phyloP scores from a whole-genome alignment of 2,888 invertebrate genomes.

The Vannuccia rotundouncinata region DNA sequence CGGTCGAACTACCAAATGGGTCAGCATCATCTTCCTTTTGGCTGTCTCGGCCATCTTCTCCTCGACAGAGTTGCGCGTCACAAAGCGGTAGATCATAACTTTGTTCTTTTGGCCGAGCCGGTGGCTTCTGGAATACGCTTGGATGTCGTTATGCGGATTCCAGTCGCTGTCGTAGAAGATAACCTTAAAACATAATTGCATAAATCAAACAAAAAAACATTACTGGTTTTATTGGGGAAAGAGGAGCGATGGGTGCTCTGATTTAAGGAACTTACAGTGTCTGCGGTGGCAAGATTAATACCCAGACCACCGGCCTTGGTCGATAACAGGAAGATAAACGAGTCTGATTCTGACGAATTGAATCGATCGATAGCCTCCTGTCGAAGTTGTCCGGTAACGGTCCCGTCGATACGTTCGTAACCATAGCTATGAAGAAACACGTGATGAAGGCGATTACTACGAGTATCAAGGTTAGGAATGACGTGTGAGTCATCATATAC shows the following conservation, averaged over 20 bases:
- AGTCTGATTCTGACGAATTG: constrained; percentile 87
- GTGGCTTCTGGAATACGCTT: constrained; percentile 96
- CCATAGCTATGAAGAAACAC: constrained; percentile 62
- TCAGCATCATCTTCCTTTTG: constrained; percentile 99
- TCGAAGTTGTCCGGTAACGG: constrained; percentile 83
- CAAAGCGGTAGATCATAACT: constrained; percentile 83
- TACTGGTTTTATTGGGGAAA: not conserved
- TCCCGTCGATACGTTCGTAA: constrained; percentile 96
- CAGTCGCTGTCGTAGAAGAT: constrained; percentile 98
- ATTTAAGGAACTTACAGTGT: constrained; percentile 63
- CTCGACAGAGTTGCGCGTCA: constrained; percentile 94
- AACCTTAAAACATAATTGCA: constrained; percentile 59
- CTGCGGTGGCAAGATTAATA: constrained; percentile 96
- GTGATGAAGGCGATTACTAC: too few relatives aligned
- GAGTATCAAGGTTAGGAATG: too few relatives aligned
- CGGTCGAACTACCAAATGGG: constrained; percentile 76
- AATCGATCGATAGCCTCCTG: constrained; percentile 99
- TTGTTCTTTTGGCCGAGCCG: constrained; percentile 86
- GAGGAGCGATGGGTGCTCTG: too few relatives aligned
- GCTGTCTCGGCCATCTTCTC: constrained; percentile 95
- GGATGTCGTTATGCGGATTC: constrained; percentile 99
- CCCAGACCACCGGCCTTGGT: constrained; percentile 94
- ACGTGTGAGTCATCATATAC: too few relatives aligned
- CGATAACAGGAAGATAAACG: constrained; percentile 84
- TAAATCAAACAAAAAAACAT: not conserved